Percentiles rank a stretch among this genome's conserved stretches.
Evolutionary conservation across 2,888 invertebrate genomes (phyloP).

Genomic region (Oithona nana): DNA sequence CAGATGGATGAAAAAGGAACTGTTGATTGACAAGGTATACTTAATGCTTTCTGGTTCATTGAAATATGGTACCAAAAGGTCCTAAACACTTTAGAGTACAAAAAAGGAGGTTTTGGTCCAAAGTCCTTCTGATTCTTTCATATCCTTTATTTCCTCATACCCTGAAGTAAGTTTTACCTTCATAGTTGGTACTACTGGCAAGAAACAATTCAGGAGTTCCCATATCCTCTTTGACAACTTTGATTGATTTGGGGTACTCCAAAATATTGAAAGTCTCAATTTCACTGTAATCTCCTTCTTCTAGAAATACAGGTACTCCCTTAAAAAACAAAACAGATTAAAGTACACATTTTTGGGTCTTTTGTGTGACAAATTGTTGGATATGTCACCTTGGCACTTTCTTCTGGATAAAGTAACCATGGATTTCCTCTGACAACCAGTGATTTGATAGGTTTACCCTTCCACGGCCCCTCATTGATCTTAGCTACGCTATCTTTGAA

Average conservation of each 20-base stretch:
- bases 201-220: background rate
- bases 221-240: background rate
- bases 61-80: too few species aligned
- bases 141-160: too few species aligned
- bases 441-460: background rate
- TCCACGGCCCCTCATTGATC: background rate
- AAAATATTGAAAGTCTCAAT: background rate
- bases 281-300: constrained; percentile 3
- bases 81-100: too few species aligned
- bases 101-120: too few species aligned
- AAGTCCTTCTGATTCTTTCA: too few species aligned
- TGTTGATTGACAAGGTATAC: too few species aligned
- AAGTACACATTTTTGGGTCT: background rate
- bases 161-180: too few species aligned
- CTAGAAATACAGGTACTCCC: background rate
- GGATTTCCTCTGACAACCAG: constrained; percentile 4
- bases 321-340: background rate
- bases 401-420: background rate
- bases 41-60: too few species aligned
- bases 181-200: background rate
- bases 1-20: too few species aligned
- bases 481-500: background rate
- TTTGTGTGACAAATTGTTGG: background rate
- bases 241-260: background rate
- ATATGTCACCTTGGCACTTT: background rate